phyloP scores from a whole-genome alignment of 2,888 invertebrate genomes.

The Suillia variegata region DNA sequence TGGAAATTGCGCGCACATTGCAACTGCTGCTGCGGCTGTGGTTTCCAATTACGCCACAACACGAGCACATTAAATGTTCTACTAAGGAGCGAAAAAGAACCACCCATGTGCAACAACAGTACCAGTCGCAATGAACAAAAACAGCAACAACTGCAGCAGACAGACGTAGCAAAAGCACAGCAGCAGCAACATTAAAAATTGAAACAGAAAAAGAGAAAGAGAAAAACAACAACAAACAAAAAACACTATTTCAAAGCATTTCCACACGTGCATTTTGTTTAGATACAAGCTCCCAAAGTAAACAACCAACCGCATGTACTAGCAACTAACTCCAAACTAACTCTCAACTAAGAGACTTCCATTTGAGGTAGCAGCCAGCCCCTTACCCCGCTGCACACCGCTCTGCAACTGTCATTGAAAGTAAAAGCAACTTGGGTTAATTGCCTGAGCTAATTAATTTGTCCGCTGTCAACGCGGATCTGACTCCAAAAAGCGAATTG shows the following conservation, averaged over 20 bases:
- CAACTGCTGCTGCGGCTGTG: constrained; percentile 4
- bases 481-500: too few species aligned
- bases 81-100: constrained; percentile 4
- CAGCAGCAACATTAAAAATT: constrained; percentile 1
- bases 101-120: constrained; percentile 17
- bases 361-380: too few species aligned
- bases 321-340: not conserved
- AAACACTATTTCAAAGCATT: not conserved
- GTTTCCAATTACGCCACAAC: constrained; percentile 22
- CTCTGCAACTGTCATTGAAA: not conserved
- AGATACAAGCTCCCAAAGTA: not conserved
- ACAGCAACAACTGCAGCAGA: constrained; percentile 3
- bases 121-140: not conserved
- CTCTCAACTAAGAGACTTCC: not conserved
- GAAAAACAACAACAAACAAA: not conserved
- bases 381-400: too few species aligned
- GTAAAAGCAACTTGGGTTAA: not conserved
- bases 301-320: not conserved
- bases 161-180: not conserved
- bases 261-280: constrained; percentile 9
- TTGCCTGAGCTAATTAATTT: constrained; percentile 18
- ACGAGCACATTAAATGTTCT: constrained; percentile 9
- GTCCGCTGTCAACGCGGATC: too few species aligned
- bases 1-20: constrained; percentile 10
- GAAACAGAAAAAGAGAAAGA: not conserved